A percentile compares a stretch with the other conserved stretches of the same genome.
phyloP scores from a whole-genome alignment of 2,888 invertebrate genomes.

The Synergus umbraculus region DNA sequence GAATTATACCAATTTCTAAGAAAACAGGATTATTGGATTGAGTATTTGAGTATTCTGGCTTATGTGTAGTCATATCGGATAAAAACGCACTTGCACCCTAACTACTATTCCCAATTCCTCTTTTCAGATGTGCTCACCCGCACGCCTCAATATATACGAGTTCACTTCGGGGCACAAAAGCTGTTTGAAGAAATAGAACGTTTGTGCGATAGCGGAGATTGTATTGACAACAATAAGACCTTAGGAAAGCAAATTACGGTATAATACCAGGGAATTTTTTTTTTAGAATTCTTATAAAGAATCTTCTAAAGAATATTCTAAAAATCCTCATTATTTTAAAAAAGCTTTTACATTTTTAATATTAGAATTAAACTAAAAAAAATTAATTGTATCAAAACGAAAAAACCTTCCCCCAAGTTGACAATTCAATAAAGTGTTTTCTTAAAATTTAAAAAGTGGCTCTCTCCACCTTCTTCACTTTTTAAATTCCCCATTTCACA shows the following conservation, averaged over 20 bases:
- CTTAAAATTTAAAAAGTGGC: not conserved
- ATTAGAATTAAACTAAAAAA: not conserved
- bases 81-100: constrained; percentile 10
- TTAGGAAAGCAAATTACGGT: constrained; percentile 14
- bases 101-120: constrained; percentile 13
- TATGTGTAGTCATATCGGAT: constrained; percentile 8
- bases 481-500: not conserved
- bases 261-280: not conserved
- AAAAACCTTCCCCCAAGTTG: not conserved
- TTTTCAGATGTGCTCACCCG: constrained; percentile 13
- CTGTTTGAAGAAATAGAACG: constrained; percentile 69
- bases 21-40: constrained; percentile 1
- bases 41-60: constrained; percentile 10
- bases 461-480: not conserved
- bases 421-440: not conserved
- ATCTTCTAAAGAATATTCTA: not conserved
- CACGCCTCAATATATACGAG: constrained; percentile 1
- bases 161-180: constrained; percentile 56
- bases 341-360: not conserved
- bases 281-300: not conserved
- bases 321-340: not conserved
- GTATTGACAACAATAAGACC: constrained; percentile 64
- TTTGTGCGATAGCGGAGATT: constrained; percentile 69
- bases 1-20: not conserved
- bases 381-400: not conserved